These are phyloP conservation scores for Drosophila yakuba DNA, from an alignment of 1,140 invertebrate genomes.

Conservation along the genomic window DNA sequence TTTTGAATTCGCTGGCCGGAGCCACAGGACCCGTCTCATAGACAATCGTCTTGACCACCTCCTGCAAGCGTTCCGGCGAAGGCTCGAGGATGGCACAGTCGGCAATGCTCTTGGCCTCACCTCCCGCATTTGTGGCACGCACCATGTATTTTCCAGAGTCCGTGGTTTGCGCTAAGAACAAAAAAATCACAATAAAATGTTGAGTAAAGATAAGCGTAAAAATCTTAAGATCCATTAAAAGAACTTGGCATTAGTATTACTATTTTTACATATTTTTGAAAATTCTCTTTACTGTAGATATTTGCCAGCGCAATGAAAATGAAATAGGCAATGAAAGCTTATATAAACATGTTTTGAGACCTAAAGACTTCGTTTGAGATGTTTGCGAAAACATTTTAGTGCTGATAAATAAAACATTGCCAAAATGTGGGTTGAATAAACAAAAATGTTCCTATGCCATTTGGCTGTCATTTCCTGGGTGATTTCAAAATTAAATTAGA, in stretches of 20 bases:
- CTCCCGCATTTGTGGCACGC: slow-evolving; percentile 89
- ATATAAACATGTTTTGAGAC: slow-evolving; percentile 7
- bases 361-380: background rate
- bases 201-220: too few relatives aligned
- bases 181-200: too few relatives aligned
- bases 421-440: slow-evolving; percentile 24
- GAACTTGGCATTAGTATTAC: too few relatives aligned
- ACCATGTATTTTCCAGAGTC: slow-evolving; percentile 91
- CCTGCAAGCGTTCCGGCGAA: slow-evolving; percentile 88
- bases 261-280: too few relatives aligned
- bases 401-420: background rate
- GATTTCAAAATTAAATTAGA: background rate
- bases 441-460: slow-evolving; percentile 12
- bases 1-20: slow-evolving; percentile 71
- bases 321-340: slow-evolving; percentile 3
- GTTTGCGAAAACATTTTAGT: slow-evolving; percentile 6
- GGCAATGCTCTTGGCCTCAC: slow-evolving; percentile 91
- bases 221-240: too few relatives aligned
- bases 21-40: slow-evolving; percentile 86
- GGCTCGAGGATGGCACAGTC: slow-evolving; percentile 91
- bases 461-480: slow-evolving; percentile 22
- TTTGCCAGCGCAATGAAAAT: background rate
- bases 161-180: slow-evolving; percentile 83
- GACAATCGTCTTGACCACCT: slow-evolving; percentile 88
- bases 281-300: too few relatives aligned